A percentile compares a stretch with the other conserved stretches of the same genome.
Evolutionary conservation across 2,113 vertebrate genomes (phyloP).

Genomic region (Dicerorhinus sumatrensis): DNA sequence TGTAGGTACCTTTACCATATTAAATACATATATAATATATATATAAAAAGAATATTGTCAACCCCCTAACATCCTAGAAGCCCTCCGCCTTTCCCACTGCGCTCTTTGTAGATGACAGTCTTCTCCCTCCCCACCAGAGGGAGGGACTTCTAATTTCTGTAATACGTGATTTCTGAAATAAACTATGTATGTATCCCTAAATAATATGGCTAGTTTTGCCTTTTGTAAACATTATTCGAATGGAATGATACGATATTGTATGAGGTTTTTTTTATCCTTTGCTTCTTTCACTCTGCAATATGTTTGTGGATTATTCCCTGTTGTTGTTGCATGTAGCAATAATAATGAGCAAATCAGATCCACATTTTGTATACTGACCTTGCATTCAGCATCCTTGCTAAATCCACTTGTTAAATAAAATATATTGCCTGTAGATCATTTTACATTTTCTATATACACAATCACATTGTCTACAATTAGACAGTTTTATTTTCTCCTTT

Average conservation of each 20-base stretch:
- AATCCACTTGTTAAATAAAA: slow-evolving; percentile 6
- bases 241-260: neutral
- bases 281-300: neutral
- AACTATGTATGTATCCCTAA: neutral
- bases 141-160: neutral
- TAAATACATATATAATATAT: neutral
- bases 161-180: neutral
- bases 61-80: neutral
- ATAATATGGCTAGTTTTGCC: neutral
- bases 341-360: neutral
- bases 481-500: neutral
- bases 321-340: neutral
- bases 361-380: neutral
- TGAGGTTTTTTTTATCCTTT: neutral
- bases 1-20: no score
- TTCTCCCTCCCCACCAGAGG: neutral
- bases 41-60: neutral
- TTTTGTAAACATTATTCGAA: neutral
- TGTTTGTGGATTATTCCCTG: neutral
- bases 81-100: no score
- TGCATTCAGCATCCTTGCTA: neutral
- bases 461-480: neutral
- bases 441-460: neutral
- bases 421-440: neutral
- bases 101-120: neutral